phyloP scores from a whole-genome alignment of 2,888 invertebrate genomes.

The Ochropleura leucogaster region DNA sequence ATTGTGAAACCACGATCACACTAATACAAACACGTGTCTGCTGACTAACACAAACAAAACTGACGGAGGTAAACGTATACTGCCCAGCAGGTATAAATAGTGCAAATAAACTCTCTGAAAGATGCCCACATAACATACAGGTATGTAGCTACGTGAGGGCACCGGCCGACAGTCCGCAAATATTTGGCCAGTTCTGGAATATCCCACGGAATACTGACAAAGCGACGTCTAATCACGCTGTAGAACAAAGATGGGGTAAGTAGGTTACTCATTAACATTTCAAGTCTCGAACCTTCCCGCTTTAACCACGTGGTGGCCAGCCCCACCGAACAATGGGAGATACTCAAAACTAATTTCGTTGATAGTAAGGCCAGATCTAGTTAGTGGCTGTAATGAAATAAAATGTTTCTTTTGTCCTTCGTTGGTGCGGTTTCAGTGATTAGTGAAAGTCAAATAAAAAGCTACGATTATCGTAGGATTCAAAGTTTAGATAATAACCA shows the following conservation, averaged over 20 bases:
- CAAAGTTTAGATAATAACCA: slow-evolving; percentile 20
- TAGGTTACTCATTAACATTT: slow-evolving; percentile 55
- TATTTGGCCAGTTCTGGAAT: slow-evolving; percentile 64
- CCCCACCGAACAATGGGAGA: slow-evolving; percentile 31
- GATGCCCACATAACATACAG: slow-evolving; percentile 37
- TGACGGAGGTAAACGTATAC: slow-evolving; percentile 41
- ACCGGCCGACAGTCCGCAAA: slow-evolving; percentile 53
- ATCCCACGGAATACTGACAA: slow-evolving; percentile 54
- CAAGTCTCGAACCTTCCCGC: slow-evolving; percentile 49
- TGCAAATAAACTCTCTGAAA: slow-evolving; percentile 58
- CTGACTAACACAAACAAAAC: slow-evolving; percentile 47
- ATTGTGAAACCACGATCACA: slow-evolving; percentile 23
- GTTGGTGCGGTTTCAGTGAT: slow-evolving; percentile 31
- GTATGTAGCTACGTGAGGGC: slow-evolving; percentile 18
- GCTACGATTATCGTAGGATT: slow-evolving; percentile 17
- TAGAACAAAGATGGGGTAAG: slow-evolving; percentile 52
- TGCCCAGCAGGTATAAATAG: slow-evolving; percentile 38
- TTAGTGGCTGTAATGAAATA: slow-evolving; percentile 36
- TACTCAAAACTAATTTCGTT: slow-evolving; percentile 45
- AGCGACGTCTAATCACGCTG: slow-evolving; percentile 65
- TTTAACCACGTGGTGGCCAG: slow-evolving; percentile 30
- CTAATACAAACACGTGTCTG: slow-evolving; percentile 41
- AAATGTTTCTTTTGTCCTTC: slow-evolving; percentile 43
- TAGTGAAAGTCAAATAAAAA: slow-evolving; percentile 30
- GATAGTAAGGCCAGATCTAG: slow-evolving; percentile 22